Conservation (phyloP, 2,797 vertebrate genomes). For the Potorous gilbertii region DNA sequence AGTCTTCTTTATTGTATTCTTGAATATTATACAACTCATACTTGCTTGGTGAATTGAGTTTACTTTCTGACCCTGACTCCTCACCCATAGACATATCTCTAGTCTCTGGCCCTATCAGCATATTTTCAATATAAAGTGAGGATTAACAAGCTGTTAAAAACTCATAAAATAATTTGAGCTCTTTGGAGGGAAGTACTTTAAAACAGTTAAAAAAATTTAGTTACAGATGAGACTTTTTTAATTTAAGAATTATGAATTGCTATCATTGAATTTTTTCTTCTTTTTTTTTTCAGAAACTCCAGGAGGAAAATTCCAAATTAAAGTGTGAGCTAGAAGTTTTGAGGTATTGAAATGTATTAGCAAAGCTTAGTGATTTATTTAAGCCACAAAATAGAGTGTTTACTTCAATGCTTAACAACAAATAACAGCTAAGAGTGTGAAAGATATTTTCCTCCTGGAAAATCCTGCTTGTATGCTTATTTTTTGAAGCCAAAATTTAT, state of each 20-base stretch:
- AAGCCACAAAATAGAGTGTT: background rate
- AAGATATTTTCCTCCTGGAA: background rate
- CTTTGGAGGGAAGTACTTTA: background rate
- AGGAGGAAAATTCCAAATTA: slow-evolving; percentile 83
- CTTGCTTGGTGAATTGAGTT: background rate
- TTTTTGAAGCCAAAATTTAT: background rate
- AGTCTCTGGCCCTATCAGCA: background rate
- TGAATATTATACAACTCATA: background rate
- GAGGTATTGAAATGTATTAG: slow-evolving; percentile 70
- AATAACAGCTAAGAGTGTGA: slow-evolving; percentile 8
- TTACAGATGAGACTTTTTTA: slow-evolving; percentile 10
- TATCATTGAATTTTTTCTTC: slow-evolving; percentile 1
- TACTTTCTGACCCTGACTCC: background rate
- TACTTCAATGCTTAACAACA: background rate
- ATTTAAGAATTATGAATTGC: slow-evolving; percentile 14
- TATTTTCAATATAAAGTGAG: background rate
- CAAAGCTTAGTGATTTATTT: background rate
- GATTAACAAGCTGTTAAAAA: slow-evolving; percentile 6
- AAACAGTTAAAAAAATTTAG: slow-evolving; percentile 20
- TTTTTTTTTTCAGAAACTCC: slow-evolving; percentile 80
- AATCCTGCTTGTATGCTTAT: background rate
- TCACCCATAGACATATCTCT: background rate
- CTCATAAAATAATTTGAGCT: slow-evolving; percentile 3
- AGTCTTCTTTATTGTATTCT: background rate
- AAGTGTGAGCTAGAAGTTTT: slow-evolving; percentile 85